Percentiles rank a stretch among this genome's conserved stretches.
These are phyloP conservation scores for Sus cebifrons DNA, from an alignment of 2,797 vertebrate genomes.

Conservation along the genomic window DNA sequence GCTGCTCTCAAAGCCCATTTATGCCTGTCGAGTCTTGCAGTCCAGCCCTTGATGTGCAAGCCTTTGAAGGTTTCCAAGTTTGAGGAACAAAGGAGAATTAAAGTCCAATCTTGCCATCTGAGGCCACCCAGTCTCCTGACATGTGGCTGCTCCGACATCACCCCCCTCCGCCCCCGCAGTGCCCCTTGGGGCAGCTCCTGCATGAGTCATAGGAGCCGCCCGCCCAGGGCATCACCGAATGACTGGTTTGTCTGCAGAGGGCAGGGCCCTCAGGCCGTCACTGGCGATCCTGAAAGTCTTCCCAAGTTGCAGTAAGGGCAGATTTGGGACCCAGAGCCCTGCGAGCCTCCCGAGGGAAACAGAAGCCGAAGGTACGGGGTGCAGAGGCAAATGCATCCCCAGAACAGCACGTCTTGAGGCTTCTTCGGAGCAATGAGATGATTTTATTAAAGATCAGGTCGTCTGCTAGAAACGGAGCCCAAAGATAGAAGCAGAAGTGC, in stretches of 20 bases:
- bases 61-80: conserved; percentile 64
- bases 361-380: background rate
- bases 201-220: background rate
- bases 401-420: background rate
- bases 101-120: background rate
- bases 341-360: background rate
- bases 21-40: conserved; percentile 54
- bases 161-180: background rate
- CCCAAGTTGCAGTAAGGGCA: conserved; percentile 57
- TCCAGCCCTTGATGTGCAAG: background rate
- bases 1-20: background rate
- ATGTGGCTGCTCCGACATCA: conserved; percentile 49
- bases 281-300: background rate
- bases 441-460: background rate
- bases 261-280: background rate
- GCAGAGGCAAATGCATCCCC: background rate
- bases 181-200: background rate
- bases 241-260: background rate
- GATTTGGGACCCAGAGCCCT: background rate
- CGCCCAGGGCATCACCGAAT: background rate
- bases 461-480: background rate
- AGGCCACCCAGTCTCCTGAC: conserved; percentile 40
- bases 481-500: background rate
- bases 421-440: background rate
- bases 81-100: conserved; percentile 53